Evolutionary conservation across 2,113 vertebrate genomes (phyloP).

Genomic region (Parus major): DNA sequence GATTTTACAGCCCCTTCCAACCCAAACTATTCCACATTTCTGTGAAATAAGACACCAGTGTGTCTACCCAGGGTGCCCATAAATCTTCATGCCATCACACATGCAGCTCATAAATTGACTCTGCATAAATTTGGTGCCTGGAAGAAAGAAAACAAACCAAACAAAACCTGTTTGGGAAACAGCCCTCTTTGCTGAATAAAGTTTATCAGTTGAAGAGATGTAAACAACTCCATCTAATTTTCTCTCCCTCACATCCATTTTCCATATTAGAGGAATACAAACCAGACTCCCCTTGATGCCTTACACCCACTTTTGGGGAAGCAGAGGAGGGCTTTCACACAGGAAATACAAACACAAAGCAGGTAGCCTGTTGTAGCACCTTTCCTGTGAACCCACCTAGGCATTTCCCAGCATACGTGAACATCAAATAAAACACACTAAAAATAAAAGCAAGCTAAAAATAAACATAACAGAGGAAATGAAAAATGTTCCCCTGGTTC

Average conservation of each 20-base stretch:
- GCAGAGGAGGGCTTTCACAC: neutral
- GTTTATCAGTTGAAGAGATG: neutral
- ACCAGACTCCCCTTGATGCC: neutral
- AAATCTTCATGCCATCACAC: neutral
- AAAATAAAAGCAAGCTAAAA: conserved; percentile 46
- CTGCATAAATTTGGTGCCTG: neutral
- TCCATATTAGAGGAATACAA: neutral
- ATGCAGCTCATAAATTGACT: neutral
- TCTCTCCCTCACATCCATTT: neutral
- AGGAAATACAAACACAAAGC: conserved; percentile 8
- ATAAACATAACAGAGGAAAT: neutral
- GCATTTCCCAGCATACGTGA: conserved; percentile 34
- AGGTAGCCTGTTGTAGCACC: conserved; percentile 15
- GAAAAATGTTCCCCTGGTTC: neutral
- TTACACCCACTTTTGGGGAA: neutral
- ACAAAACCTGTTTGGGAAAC: conserved; percentile 40
- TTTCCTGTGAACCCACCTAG: conserved; percentile 31
- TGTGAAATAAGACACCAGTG: neutral
- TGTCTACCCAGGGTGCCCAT: neutral
- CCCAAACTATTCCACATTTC: neutral
- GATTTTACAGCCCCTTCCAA: neutral
- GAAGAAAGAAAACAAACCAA: conserved; percentile 18
- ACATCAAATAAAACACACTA: conserved; percentile 17
- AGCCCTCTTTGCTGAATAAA: neutral
- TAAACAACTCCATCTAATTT: neutral